Conservation (phyloP, 2,113 vertebrate species). For the human region DNA sequence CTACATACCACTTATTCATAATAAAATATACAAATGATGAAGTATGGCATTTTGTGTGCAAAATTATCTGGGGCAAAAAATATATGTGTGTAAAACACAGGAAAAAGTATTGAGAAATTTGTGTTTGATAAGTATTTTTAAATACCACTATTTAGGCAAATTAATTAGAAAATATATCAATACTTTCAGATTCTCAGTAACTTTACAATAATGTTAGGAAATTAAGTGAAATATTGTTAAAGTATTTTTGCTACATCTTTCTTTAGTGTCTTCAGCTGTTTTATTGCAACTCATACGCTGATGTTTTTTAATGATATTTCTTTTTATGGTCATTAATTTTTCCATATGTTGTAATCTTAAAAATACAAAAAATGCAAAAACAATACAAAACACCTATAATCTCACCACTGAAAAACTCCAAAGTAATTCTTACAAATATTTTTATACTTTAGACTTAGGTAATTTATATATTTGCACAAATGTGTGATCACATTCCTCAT, state of each 20-base stretch:
- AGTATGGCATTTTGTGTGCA: not conserved
- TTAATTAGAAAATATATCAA: not conserved
- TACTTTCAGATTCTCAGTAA: not conserved
- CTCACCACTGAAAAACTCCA: not conserved
- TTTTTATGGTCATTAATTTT: not conserved
- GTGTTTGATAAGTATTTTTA: not conserved
- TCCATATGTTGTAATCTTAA: not conserved
- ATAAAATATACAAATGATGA: not conserved
- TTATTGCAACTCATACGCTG: not conserved
- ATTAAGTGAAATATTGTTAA: not conserved
- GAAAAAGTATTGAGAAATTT: not conserved
- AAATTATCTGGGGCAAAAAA: not conserved
- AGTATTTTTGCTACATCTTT: not conserved
- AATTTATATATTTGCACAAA: not conserved
- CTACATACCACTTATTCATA: not conserved
- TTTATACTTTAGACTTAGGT: not conserved
- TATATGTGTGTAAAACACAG: not conserved
- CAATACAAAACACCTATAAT: not conserved
- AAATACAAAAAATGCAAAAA: slow-evolving; percentile 1
- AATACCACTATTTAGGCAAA: not conserved
- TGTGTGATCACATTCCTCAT: not conserved
- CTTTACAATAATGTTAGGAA: not conserved
- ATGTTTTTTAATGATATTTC: not conserved
- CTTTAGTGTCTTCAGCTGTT: not conserved
- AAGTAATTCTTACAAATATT: not conserved